Evolutionary conservation across 2,113 vertebrate species (phyloP), one percentile per base, ranked within the genome.

Genomic region (Brienomyrus brachyistius): DNA sequence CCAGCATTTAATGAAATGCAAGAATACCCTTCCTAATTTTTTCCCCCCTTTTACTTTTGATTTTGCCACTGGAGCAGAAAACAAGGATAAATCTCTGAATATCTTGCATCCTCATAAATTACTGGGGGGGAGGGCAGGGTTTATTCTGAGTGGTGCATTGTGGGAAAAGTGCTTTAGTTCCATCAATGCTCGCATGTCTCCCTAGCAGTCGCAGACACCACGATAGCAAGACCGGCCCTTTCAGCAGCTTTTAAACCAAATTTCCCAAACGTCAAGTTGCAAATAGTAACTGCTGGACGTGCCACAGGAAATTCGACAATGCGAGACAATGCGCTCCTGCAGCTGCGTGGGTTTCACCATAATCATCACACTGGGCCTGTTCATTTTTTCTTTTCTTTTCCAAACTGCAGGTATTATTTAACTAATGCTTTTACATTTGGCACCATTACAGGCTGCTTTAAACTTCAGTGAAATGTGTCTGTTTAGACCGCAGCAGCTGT

Each of bases 1-100:
- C 97, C 95, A 94, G 96, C 97, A 96, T 97, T 98, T 99, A 99
- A 99, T 99, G 98, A 99, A 98, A 99, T 98, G 97, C 98, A 98
- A 97, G 97, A 97, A 97, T 97, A 98, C 97, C 98, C 97, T 98
- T 97, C 97, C 98, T 98, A 97, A 98, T 98, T 98, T 97, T 97
- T 97, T n/a, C 10, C 50, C n/a, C 52, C 54, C 40, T 88, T 62
- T 45, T 43, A 45, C 35, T 88, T 59, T 56, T 62, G 31, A 35
- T 66, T 88, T 66, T 66, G 40, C 50, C 87, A 97, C 95, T 96
- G 96, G 96, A 97, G 96, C 96, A 97, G 97, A 97, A 98, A 98
- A 97, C 97, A 97, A 96, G 97, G 96, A 97, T 97, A 98, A 98
- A 99, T 97, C 97, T 97, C 95, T 94, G 94, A 91, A 95, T 95